Percentiles rank a stretch among this genome's conserved stretches.
phyloP scores from a whole-genome alignment of 2,113 vertebrate species.

The Neoarius graeffei region DNA sequence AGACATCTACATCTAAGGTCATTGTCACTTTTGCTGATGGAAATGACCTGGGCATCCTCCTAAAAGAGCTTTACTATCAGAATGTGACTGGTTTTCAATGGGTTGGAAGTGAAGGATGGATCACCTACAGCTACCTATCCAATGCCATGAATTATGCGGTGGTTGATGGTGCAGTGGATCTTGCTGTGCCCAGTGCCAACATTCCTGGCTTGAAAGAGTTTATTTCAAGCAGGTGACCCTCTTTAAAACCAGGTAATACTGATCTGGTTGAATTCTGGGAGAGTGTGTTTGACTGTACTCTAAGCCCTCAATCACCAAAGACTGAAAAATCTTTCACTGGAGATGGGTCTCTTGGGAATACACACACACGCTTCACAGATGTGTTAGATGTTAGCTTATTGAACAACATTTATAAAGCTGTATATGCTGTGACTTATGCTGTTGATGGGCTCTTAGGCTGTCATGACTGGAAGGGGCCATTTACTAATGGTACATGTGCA shows the following conservation, averaged over 20 bases:
- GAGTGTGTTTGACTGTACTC: slow-evolving; percentile 65
- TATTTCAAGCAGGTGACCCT: slow-evolving; percentile 64
- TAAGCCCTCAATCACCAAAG: slow-evolving; percentile 50
- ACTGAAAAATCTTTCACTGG: slow-evolving; percentile 61
- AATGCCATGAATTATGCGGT: slow-evolving; percentile 68
- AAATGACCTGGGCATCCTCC: slow-evolving; percentile 73
- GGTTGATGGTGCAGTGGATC: slow-evolving; percentile 72
- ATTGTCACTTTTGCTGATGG: slow-evolving; percentile 76
- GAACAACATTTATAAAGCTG: slow-evolving; percentile 77
- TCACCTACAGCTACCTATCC: slow-evolving; percentile 73
- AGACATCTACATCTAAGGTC: slow-evolving; percentile 71
- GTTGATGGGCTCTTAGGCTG: slow-evolving; percentile 68
- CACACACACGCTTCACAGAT: slow-evolving; percentile 69
- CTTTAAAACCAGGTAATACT: slow-evolving; percentile 60
- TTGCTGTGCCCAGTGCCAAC: slow-evolving; percentile 69
- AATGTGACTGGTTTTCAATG: slow-evolving; percentile 75
- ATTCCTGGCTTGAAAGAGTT: slow-evolving; percentile 74
- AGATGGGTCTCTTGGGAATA: slow-evolving; percentile 66
- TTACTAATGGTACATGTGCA: slow-evolving; percentile 70
- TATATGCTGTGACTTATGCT: slow-evolving; percentile 72
- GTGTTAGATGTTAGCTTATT: slow-evolving; percentile 72
- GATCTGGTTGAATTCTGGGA: slow-evolving; percentile 76
- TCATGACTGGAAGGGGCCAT: slow-evolving; percentile 65
- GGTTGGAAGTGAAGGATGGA: slow-evolving; percentile 79
- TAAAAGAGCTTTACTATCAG: slow-evolving; percentile 72